Evolutionary conservation across 2,888 invertebrate genomes (phyloP).

Genomic region (Gymnoscelis rufifasciata): DNA sequence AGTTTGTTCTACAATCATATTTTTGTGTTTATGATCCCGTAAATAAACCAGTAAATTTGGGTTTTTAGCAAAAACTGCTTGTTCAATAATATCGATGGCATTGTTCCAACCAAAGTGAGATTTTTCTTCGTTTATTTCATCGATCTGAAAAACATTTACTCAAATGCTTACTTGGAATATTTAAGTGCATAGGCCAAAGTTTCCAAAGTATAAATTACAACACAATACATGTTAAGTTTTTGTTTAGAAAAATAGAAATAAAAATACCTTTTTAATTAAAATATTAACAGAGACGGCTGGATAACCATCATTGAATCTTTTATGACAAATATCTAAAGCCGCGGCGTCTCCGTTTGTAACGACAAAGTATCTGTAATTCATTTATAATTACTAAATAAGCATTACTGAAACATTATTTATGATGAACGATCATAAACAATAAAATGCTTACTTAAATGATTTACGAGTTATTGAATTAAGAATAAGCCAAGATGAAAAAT

Average conservation of each 20-base stretch:
- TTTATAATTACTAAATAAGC: no score
- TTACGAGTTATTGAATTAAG: no score
- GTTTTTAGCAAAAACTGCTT: slow-evolving; percentile 5
- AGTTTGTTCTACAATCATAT: no score
- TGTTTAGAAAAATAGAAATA: no score
- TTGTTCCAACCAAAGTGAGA: slow-evolving; percentile 6
- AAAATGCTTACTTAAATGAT: no score
- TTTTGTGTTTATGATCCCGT: neutral
- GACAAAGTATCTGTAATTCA: slow-evolving; percentile 11
- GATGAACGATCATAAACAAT: no score
- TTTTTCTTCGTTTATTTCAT: neutral
- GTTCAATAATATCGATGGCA: slow-evolving; percentile 7
- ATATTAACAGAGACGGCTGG: slow-evolving; percentile 8
- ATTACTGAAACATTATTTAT: no score
- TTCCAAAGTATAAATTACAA: no score
- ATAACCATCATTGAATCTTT: slow-evolving; percentile 2
- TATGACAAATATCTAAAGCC: slow-evolving; percentile 7
- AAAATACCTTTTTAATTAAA: slow-evolving; percentile 8
- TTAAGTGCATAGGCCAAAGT: no score
- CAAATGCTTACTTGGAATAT: no score
- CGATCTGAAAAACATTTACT: slow-evolving; percentile 7
- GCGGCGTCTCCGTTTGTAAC: slow-evolving; percentile 5
- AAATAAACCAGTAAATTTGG: neutral
- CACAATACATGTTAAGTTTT: no score
- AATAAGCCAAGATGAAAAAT: no score